Base-by-base conservation (phyloP, 1,140 invertebrate species). In the Diachasma alloeum region DNA sequence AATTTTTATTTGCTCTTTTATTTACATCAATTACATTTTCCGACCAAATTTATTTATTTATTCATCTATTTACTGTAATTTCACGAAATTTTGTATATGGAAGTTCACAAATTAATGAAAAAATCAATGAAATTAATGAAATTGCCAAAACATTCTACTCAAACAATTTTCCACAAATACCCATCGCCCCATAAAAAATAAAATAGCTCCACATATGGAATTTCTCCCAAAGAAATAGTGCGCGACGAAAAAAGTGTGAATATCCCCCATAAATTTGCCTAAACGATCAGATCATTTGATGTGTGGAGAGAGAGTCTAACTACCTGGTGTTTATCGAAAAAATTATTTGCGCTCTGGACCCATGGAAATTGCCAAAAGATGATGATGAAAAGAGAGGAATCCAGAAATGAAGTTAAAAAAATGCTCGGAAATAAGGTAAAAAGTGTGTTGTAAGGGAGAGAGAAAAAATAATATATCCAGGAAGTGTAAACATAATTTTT, bases 241-340 rank as follows among this genome's bases (percentile, higher is more conserved):
- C n/a, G 17, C 76, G 80, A 78, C 80, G 80, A 85, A 87, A 86
- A 82, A 84, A 88, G 87, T 88, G 87, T 85, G 86, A 88, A 87
- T 84, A 86, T 82, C 80, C 78, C 81, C 84, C 85, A 87, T 85
- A 86, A 87, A 88, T 89, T 87, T 89, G 83, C 83, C 82, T 89
- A 87, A 85, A 87, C 81, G 85, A 83, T 81, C 82, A 31, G 81
- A 82, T 87, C 83, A 88, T 87, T 87, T 85, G 81, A 81, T 26
- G 81, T 81, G 77, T 66, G 19, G 11, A 44, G 42, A 70, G 71
- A 70, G n/a, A n/a, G n/a, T 73, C 46, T 39, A 17, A 76, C 63
- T 73, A 77, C 78, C 68, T 67, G 46, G 80, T 84, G 80, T 84
- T 83, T 82, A 85, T 85, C 84, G 84, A 82, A 85, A 86, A 87